phyloP scores from a whole-genome alignment of 1,140 invertebrate species.

The Pseudomyrmex concolor region DNA sequence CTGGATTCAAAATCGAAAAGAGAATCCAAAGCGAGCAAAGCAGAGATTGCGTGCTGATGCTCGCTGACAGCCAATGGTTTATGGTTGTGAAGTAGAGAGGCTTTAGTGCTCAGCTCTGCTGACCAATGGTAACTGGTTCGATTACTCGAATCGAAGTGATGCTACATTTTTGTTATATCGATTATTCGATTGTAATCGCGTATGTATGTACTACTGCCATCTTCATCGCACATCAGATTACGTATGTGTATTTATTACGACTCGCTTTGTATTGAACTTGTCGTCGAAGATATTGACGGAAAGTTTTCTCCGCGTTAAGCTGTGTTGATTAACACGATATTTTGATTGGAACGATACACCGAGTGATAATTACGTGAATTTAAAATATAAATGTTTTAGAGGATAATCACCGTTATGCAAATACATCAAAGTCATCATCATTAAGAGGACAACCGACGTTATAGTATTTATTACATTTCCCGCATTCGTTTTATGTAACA shows the following conservation, averaged over 20 bases:
- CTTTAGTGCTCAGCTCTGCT: no score
- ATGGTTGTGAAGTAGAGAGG: no score
- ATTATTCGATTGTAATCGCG: neutral
- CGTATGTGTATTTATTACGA: neutral
- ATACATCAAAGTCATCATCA: neutral
- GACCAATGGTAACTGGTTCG: neutral
- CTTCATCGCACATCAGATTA: no score
- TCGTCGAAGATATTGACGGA: neutral
- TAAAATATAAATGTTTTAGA: neutral
- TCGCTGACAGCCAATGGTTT: no score
- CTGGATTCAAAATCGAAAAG: no score
- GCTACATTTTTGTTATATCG: neutral
- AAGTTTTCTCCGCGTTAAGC: no score
- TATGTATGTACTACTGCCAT: neutral
- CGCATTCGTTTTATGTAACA: slow-evolving; percentile 14
- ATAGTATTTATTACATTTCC: slow-evolving; percentile 14
- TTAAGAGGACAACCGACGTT: no score
- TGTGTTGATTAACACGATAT: slow-evolving; percentile 14
- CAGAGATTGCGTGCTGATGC: no score
- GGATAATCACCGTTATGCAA: neutral
- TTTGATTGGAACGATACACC: neutral
- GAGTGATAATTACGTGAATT: neutral
- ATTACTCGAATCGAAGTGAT: slow-evolving; percentile 9
- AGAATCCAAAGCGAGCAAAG: no score
- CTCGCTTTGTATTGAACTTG: neutral